Evolutionary conservation across 2,888 invertebrate genomes (phyloP).

Genomic region (Sclerodermus sp.): DNA sequence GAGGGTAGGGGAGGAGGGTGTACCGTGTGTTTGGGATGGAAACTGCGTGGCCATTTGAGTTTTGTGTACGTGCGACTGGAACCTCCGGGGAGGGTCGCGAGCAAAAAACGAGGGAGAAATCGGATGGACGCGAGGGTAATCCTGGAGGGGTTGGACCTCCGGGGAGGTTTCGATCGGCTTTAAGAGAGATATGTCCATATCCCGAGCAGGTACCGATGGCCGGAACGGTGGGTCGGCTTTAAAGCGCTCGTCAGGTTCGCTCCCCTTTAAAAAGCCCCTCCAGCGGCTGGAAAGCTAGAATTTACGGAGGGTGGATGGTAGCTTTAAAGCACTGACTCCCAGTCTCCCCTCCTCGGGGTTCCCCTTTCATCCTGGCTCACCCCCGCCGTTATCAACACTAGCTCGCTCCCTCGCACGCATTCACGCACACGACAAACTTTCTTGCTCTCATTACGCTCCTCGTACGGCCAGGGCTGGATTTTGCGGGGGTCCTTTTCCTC

Average conservation of each 20-base stretch:
- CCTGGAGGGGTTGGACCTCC: background rate
- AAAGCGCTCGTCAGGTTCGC: conserved; percentile 11
- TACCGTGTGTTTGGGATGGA: conserved; percentile 7
- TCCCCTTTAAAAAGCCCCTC: conserved; percentile 30
- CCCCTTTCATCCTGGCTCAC: conserved; percentile 6
- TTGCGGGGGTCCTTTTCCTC: too few species aligned
- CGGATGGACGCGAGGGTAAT: background rate
- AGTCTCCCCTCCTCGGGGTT: background rate
- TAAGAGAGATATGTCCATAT: conserved; percentile 35
- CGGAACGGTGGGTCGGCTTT: conserved; percentile 13
- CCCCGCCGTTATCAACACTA: background rate
- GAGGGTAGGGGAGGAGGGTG: conserved; percentile 5
- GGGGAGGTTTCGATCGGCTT: background rate
- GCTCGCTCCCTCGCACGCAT: conserved; percentile 4
- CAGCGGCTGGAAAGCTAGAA: conserved; percentile 21
- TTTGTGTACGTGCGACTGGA: too few species aligned
- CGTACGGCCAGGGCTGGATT: too few species aligned
- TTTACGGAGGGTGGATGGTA: conserved; percentile 23
- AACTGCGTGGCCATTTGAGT: too few species aligned
- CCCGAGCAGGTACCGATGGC: conserved; percentile 9
- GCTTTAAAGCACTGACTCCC: conserved; percentile 17
- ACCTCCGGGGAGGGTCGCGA: background rate
- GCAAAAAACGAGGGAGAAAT: background rate
- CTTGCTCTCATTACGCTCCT: background rate
- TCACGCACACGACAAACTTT: background rate